A percentile compares a stretch with the other conserved stretches of the same genome.
Conservation (phyloP, 2,888 invertebrate species). For the Noctua pronuba region DNA sequence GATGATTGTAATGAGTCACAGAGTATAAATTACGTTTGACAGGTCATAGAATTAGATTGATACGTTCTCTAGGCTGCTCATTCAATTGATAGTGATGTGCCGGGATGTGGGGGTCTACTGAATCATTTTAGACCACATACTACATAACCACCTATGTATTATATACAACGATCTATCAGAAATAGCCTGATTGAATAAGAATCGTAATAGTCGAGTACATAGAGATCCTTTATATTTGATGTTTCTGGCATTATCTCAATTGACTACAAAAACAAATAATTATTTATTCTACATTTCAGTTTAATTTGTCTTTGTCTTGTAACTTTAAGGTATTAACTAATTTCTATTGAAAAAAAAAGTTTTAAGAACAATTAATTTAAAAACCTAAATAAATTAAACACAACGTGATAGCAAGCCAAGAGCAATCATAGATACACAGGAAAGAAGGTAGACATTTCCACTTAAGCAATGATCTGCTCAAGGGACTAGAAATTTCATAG, state of each 20-base stretch:
- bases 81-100: constrained; percentile 85
- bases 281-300: neutral
- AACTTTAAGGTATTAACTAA: neutral
- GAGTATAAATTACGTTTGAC: constrained; percentile 85
- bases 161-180: constrained; percentile 18
- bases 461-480: constrained; percentile 81
- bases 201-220: neutral
- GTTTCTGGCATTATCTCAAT: neutral
- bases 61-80: constrained; percentile 84
- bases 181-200: neutral
- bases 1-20: constrained; percentile 67
- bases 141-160: constrained; percentile 18
- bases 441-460: constrained; percentile 55
- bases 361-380: neutral
- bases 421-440: constrained; percentile 44
- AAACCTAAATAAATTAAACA: constrained; percentile 1
- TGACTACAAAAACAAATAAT: neutral
- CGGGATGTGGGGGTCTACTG: constrained; percentile 89
- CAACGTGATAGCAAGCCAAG: constrained; percentile 4
- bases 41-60: constrained; percentile 85
- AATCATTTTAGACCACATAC: constrained; percentile 74
- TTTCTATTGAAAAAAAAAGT: neutral
- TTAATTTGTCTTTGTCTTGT: neutral
- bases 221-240: neutral
- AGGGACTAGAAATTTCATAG: constrained; percentile 86